A percentile compares a stretch with the other conserved stretches of the same genome.
These are phyloP conservation scores for Erinaceus europaeus DNA, from an alignment of 2,113 vertebrate genomes.

Conservation along the genomic window DNA sequence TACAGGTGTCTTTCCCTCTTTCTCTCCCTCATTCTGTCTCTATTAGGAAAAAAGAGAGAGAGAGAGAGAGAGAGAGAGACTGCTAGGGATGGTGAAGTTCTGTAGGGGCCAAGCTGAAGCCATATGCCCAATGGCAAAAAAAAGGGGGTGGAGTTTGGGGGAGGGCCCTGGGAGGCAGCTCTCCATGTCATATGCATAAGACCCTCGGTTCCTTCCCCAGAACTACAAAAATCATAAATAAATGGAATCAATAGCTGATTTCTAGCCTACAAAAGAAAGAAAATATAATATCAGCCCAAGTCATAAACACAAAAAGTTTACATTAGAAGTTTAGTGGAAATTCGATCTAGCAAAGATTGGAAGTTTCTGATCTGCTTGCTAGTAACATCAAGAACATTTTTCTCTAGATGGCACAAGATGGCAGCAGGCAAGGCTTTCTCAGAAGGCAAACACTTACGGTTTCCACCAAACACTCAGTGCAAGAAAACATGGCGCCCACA, in stretches of 20 bases:
- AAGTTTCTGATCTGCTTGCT: neutral
- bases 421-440: neutral
- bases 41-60: no score
- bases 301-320: slow-evolving; percentile 7
- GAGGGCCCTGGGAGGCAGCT: no score
- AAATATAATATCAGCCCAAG: neutral
- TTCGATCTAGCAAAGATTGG: neutral
- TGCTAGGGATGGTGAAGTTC: no score
- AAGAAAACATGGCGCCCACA: slow-evolving; percentile 98
- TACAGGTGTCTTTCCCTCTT: no score
- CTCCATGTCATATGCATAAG: no score
- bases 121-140: no score
- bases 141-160: no score
- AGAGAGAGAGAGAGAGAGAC: no score
- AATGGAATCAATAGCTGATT: neutral
- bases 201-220: no score
- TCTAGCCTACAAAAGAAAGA: neutral
- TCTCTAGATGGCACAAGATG: neutral
- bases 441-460: slow-evolving; percentile 86
- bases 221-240: no score
- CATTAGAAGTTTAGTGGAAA: neutral
- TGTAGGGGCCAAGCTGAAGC: no score
- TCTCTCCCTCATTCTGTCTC: no score
- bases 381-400: neutral
- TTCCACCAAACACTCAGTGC: slow-evolving; percentile 96